A percentile compares a stretch with the other conserved stretches of the same genome.
Conservation (phyloP, 2,113 vertebrate genomes). For the Hippoglossus stenolepis region DNA sequence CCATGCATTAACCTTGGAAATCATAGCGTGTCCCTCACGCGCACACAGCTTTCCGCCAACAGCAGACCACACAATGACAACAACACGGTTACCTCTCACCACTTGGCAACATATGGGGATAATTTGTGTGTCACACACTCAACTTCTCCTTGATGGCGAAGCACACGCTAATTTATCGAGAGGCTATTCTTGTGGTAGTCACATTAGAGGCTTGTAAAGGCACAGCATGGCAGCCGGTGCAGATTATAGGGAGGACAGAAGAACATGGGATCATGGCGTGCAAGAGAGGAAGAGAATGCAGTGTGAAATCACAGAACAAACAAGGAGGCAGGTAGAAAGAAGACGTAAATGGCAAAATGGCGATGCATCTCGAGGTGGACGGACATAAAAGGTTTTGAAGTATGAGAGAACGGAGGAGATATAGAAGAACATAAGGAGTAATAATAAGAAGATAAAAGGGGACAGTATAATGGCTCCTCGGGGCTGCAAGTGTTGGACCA, state of each 20-base stretch:
- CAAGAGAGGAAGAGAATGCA: no score
- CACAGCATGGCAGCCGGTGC: no score
- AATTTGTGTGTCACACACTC: slow-evolving; percentile 40
- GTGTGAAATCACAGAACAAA: no score
- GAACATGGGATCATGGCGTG: no score
- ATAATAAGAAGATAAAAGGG: slow-evolving; percentile 20
- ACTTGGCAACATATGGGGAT: slow-evolving; percentile 32
- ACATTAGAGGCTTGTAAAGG: no score
- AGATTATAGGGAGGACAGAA: no score
- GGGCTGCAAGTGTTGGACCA: neutral
- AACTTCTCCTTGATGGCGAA: slow-evolving; percentile 5
- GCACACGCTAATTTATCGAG: slow-evolving; percentile 22
- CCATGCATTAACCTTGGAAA: slow-evolving; percentile 70
- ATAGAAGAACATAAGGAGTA: neutral
- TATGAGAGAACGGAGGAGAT: no score
- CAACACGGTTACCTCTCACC: slow-evolving; percentile 7
- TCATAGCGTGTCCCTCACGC: slow-evolving; percentile 54
- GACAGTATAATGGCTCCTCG: slow-evolving; percentile 21
- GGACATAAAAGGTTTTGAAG: no score
- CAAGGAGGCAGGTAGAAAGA: no score
- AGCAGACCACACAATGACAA: slow-evolving; percentile 38
- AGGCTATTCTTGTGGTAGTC: slow-evolving; percentile 15
- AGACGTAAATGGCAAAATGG: no score
- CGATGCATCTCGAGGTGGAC: no score
- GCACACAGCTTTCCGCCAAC: slow-evolving; percentile 25